phyloP scores from a whole-genome alignment of 2,888 invertebrate species.

The Dolichomitus sp. region DNA sequence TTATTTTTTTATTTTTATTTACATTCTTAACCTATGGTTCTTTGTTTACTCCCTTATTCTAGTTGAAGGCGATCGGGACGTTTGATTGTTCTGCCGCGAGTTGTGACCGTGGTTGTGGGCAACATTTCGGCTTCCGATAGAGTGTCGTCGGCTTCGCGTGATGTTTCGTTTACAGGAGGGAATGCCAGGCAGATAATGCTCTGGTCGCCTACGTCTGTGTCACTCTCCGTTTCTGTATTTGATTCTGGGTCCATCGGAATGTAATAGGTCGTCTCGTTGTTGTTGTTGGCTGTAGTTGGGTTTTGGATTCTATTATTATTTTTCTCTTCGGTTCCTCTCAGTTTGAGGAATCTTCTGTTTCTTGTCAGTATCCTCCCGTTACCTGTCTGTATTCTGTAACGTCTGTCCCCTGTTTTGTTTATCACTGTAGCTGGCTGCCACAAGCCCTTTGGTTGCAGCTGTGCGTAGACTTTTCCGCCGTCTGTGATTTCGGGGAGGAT shows the following conservation, averaged over 20 bases:
- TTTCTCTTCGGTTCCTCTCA: not conserved
- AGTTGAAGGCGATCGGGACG: constrained; percentile 20
- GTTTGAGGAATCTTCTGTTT: constrained; percentile 53
- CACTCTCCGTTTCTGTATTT: not conserved
- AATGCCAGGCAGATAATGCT: constrained; percentile 5
- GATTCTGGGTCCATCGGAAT: constrained; percentile 1
- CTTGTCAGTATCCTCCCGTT: constrained; percentile 34
- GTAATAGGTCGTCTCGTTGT: constrained; percentile 5
- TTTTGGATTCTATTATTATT: not conserved
- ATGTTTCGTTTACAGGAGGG: constrained; percentile 6
- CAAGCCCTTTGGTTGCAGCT: constrained; percentile 32
- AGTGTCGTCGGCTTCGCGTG: constrained; percentile 25
- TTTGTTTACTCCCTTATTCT: constrained; percentile 33
- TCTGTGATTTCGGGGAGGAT: constrained; percentile 22
- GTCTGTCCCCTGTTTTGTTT: constrained; percentile 35
- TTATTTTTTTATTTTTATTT: constrained; percentile 9
- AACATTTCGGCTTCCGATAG: constrained; percentile 27
- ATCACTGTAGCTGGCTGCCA: constrained; percentile 48
- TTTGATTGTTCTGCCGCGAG: constrained; percentile 26
- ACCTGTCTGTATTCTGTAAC: constrained; percentile 26
- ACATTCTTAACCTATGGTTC: no score
- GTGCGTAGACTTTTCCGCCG: constrained; percentile 23
- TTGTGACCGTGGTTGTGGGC: constrained; percentile 26
- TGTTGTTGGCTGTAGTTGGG: not conserved
- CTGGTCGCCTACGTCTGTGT: not conserved